Conservation (phyloP, 2,113 vertebrate genomes). For the Nannobrachium achirus region DNA sequence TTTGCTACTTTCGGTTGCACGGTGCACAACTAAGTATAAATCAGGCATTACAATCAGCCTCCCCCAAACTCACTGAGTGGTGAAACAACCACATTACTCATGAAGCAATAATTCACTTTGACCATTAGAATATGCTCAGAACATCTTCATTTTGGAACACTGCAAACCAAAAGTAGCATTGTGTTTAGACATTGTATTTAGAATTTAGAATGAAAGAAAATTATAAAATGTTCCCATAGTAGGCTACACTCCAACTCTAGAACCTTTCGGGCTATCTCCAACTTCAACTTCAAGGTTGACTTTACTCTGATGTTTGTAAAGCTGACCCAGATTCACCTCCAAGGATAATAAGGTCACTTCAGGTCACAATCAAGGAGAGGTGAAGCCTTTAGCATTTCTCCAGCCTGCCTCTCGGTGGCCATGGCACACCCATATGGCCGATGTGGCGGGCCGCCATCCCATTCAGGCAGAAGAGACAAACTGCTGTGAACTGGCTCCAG, state of each 20-base stretch:
- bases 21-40: too few relatives aligned
- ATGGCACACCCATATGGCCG: slow-evolving; percentile 70
- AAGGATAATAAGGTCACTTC: neutral
- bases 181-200: too few relatives aligned
- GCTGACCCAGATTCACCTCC: neutral
- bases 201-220: neutral
- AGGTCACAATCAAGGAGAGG: neutral
- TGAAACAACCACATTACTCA: too few relatives aligned
- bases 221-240: too few relatives aligned
- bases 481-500: slow-evolving; percentile 82
- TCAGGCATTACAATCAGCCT: too few relatives aligned
- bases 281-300: too few relatives aligned
- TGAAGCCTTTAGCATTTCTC: slow-evolving; percentile 17
- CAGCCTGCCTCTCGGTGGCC: slow-evolving; percentile 3
- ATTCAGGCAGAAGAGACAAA: slow-evolving; percentile 85
- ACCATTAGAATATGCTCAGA: neutral
- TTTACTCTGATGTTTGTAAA: neutral
- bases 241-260: too few relatives aligned
- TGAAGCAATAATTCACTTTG: too few relatives aligned
- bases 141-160: neutral
- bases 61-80: too few relatives aligned
- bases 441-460: slow-evolving; percentile 83
- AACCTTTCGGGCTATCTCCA: too few relatives aligned
- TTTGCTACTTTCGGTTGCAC: too few relatives aligned
- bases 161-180: too few relatives aligned